Evolutionary conservation across 2,113 vertebrate genomes (phyloP), one percentile per base, ranked within the genome.

Genomic region (Gallinago paraguaiae): DNA sequence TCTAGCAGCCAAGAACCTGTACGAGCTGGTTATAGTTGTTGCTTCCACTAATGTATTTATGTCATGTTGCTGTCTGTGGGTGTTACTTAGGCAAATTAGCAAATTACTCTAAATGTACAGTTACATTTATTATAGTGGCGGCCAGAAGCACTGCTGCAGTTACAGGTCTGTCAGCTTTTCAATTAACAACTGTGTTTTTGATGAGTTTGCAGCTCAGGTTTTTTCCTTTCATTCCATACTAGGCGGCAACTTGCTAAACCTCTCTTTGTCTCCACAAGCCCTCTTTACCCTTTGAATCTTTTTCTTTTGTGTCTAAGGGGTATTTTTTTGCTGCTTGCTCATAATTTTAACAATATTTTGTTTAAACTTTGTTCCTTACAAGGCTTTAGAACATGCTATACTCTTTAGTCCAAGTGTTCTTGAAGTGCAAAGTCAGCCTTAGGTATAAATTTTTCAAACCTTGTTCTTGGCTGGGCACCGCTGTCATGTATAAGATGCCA

Each of bases 41-140:
- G 94, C 92, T 95, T 46, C 15, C 67, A 50, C 92, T 96, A 65
- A 95, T 88, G 93, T 94, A 82, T 96, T 97, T 91, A 86, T 93
- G 94, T 95, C 95, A 94, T 57, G 92, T 93, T 97, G 80, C 97
- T 90, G 95, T 95, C 97, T 93, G 82, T 93, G 95, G 93, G 90
- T 88, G 96, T 96, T 95, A 95, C 97, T 97, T 91, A 95, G 94
- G 95, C 93, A 97, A 98, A 98, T 98, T 93, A 98, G 89, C 94
- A 95, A 97, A 97, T 97, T 95, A 97, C 93, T 94, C 96, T 93
- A 95, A 96, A 97, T 77, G 68, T 82, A 95, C 75, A 84, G 92
- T 80, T 86, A 84, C 96, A 96, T 90, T 97, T 97, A 84, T 97
- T 91, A 94, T 78, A 57, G 17, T 68, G 70, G 91, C 11, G 70